Evolutionary conservation across 2,888 invertebrate genomes (phyloP).

Genomic region (Cephalotes varians): DNA sequence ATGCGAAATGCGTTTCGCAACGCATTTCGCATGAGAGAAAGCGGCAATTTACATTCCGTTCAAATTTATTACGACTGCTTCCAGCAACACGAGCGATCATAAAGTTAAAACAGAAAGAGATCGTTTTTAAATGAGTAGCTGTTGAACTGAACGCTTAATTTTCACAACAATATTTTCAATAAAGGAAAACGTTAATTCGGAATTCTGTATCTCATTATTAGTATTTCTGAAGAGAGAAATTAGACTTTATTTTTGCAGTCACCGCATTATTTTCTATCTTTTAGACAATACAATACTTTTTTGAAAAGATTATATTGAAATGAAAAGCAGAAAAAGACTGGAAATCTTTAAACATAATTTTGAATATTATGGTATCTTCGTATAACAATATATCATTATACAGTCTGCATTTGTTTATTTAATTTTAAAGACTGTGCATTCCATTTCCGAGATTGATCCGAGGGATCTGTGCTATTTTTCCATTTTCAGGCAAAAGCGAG

Average conservation of each 20-base stretch:
- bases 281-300: not conserved
- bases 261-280: not conserved
- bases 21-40: not conserved
- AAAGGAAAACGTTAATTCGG: not conserved
- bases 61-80: slow-evolving; percentile 36
- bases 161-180: not conserved
- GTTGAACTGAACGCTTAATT: slow-evolving; percentile 1
- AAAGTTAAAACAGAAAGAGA: slow-evolving; percentile 4
- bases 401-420: not conserved
- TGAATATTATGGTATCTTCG: not conserved
- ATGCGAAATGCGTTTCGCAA: not conserved
- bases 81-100: not conserved
- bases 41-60: slow-evolving; percentile 25
- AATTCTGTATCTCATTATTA: not conserved
- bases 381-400: not conserved
- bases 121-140: not conserved
- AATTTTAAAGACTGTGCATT: not conserved
- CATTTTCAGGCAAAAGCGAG: not conserved
- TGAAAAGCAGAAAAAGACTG: not conserved
- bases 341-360: not conserved
- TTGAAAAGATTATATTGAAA: not conserved
- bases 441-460: not conserved
- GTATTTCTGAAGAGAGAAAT: not conserved
- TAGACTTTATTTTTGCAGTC: not conserved
- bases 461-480: not conserved